A percentile compares a stretch with the other conserved stretches of the same genome.
Conservation (phyloP, 2,113 vertebrate genomes). For the Mobula hypostoma region DNA sequence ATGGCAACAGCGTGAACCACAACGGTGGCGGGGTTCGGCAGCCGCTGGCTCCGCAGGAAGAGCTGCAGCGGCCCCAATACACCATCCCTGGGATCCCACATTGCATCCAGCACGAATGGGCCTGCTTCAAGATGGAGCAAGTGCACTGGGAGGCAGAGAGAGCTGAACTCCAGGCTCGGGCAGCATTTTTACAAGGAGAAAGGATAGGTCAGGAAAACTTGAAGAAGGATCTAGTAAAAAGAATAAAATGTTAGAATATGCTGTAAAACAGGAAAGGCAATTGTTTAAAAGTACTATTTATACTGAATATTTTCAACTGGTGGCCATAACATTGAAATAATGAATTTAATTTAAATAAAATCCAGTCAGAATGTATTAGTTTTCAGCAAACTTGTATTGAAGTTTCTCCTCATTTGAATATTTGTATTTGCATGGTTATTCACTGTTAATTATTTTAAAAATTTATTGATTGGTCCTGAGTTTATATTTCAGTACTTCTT, state of each 20-base stretch:
- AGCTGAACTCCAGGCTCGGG: constrained; percentile 93
- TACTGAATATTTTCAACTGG: background rate
- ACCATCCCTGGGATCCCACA: constrained; percentile 93
- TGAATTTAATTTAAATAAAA: background rate
- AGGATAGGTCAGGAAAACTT: constrained; percentile 98
- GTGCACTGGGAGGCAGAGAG: constrained; percentile 95
- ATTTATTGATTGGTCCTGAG: background rate
- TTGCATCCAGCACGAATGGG: constrained; percentile 98
- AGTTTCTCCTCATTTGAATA: background rate
- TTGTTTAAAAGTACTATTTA: constrained; percentile 45
- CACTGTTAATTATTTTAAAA: background rate
- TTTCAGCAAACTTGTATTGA: background rate
- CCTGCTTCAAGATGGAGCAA: constrained; percentile 94
- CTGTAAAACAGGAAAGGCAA: constrained; percentile 96
- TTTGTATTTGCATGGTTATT: background rate
- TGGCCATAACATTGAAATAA: background rate
- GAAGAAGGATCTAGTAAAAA: constrained; percentile 98
- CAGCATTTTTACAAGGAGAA: constrained; percentile 98
- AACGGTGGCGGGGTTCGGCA: constrained; percentile 37
- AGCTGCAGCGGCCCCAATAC: constrained; percentile 80
- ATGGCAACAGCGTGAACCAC: constrained; percentile 55
- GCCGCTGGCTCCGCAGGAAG: constrained; percentile 56
- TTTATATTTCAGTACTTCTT: background rate
- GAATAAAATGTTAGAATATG: constrained; percentile 99
- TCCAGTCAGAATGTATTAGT: background rate